Percentiles rank a stretch among this genome's conserved stretches.
These are phyloP conservation scores for Ochropleura leucogaster DNA, from an alignment of 2,888 invertebrate species.

Conservation along the genomic window DNA sequence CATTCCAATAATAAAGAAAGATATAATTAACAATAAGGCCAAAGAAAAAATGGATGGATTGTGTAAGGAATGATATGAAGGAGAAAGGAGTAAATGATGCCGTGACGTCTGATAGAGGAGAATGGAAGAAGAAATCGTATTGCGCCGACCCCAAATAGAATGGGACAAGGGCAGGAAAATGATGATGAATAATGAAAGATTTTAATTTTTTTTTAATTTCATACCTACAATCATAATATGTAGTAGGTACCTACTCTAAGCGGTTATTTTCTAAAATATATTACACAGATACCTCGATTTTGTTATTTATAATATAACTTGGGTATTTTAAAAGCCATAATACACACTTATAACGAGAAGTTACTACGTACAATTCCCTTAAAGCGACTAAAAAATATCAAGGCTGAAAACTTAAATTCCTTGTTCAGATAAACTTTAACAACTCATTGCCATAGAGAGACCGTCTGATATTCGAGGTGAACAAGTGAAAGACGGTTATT, in stretches of 20 bases:
- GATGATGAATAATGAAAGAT: background rate
- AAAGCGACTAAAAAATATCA: conserved; percentile 55
- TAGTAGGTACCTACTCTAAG: background rate
- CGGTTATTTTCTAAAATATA: background rate
- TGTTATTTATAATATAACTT: background rate
- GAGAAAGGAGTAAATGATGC: too few relatives aligned
- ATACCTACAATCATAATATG: background rate
- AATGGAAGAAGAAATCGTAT: too few relatives aligned
- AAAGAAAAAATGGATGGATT: too few relatives aligned
- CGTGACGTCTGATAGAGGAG: too few relatives aligned
- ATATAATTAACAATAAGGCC: too few relatives aligned
- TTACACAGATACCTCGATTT: background rate
- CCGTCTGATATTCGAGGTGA: conserved; percentile 49
- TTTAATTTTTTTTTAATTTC: background rate
- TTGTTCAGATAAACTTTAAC: conserved; percentile 44
- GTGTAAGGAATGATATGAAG: too few relatives aligned
- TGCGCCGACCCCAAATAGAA: too few relatives aligned
- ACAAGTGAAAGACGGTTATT: conserved; percentile 37
- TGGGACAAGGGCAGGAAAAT: too few relatives aligned
- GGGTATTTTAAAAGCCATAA: background rate
- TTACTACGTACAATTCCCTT: conserved; percentile 27
- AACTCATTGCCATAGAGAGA: conserved; percentile 29
- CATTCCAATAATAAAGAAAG: too few relatives aligned
- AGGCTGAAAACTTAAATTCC: conserved; percentile 48
- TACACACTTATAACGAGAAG: conserved; percentile 11